These are phyloP conservation scores for Xanthia icteritia DNA, from an alignment of 2,888 invertebrate genomes.

Conservation along the genomic window DNA sequence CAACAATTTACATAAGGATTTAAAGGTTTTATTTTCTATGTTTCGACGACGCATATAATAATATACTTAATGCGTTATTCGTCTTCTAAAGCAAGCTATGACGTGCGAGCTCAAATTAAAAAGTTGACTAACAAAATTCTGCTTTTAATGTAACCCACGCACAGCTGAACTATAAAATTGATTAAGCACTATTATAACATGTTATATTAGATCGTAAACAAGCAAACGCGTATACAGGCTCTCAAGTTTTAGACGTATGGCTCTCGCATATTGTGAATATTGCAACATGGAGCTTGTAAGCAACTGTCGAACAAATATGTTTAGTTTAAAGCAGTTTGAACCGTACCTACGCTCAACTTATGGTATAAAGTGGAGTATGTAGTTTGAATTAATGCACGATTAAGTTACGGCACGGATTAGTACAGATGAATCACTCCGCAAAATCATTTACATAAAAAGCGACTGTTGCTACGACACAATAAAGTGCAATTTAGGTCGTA, in stretches of 20 bases:
- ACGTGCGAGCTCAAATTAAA: background rate
- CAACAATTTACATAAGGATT: background rate
- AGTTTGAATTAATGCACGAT: background rate
- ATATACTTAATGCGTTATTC: background rate
- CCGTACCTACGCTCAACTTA: background rate
- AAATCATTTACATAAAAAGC: too few species aligned
- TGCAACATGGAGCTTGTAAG: slow-evolving; percentile 45
- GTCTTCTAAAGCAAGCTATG: background rate
- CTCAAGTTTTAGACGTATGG: slow-evolving; percentile 52
- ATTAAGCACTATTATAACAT: slow-evolving; percentile 42
- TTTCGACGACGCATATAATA: background rate
- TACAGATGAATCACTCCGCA: too few species aligned
- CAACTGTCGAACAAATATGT: slow-evolving; percentile 48
- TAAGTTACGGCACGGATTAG: background rate
- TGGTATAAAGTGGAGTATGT: background rate
- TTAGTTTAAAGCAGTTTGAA: slow-evolving; percentile 22
- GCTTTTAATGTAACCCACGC: slow-evolving; percentile 12
- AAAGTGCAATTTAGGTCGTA: too few species aligned
- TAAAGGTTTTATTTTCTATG: background rate
- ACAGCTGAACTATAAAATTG: slow-evolving; percentile 19
- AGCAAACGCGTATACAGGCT: slow-evolving; percentile 42
- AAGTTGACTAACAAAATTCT: background rate
- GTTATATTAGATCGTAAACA: slow-evolving; percentile 56
- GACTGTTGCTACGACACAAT: too few species aligned
- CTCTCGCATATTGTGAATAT: slow-evolving; percentile 54